A percentile compares a stretch with the other conserved stretches of the same genome.
These are phyloP conservation scores for Pinna nobilis DNA, from an alignment of 1,140 invertebrate species.

Conservation along the genomic window DNA sequence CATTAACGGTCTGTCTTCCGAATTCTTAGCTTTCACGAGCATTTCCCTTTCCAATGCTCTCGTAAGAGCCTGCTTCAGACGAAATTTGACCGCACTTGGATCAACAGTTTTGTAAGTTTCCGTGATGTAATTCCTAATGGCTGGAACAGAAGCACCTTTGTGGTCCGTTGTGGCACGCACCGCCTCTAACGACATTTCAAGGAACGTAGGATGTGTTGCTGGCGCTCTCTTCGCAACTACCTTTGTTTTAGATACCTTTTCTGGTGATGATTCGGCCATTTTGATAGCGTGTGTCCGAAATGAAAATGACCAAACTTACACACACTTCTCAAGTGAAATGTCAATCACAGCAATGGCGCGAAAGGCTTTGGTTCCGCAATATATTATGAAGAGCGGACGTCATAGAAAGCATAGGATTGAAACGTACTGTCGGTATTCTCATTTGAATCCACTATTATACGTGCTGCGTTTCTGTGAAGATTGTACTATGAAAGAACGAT, in stretches of 20 bases:
- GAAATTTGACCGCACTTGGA: slow-evolving; percentile 12
- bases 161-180: not conserved
- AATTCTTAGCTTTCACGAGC: slow-evolving; percentile 10
- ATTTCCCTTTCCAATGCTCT: slow-evolving; percentile 26
- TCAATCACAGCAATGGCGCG: not conserved
- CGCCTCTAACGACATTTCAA: slow-evolving; percentile 20
- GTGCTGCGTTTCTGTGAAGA: too few relatives aligned
- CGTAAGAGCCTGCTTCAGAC: slow-evolving; percentile 30
- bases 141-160: slow-evolving; percentile 23
- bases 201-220: slow-evolving; percentile 15
- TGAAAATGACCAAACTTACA: too few relatives aligned
- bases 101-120: slow-evolving; percentile 33
- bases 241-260: slow-evolving; percentile 7
- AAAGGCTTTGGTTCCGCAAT: not conserved
- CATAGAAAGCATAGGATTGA: slow-evolving; percentile 35
- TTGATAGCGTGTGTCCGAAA: not conserved
- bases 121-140: slow-evolving; percentile 32
- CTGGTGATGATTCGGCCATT: slow-evolving; percentile 13
- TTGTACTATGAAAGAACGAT: too few relatives aligned
- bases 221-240: not conserved
- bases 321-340: not conserved
- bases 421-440: not conserved
- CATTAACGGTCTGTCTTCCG: slow-evolving; percentile 24
- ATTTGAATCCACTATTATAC: slow-evolving; percentile 1
- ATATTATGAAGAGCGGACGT: slow-evolving; percentile 14